Evolutionary conservation across 1,140 invertebrate genomes (phyloP).

Genomic region (Anastrepha ludens): DNA sequence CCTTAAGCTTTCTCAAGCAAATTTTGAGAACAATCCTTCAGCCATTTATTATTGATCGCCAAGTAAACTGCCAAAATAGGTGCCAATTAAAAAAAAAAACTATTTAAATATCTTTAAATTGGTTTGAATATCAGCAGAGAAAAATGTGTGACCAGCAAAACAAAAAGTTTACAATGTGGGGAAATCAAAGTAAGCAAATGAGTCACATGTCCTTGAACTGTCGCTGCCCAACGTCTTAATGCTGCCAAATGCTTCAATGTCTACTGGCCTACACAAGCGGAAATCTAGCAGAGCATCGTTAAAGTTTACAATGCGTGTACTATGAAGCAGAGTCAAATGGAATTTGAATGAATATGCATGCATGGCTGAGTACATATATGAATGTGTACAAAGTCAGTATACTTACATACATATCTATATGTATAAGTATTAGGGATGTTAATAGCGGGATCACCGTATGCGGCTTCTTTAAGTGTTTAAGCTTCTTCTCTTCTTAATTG

Average conservation of each 20-base stretch:
- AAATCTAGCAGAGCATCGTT: slow-evolving; percentile 1
- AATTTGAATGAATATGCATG: not conserved
- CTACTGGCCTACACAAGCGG: slow-evolving; percentile 6
- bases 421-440: too few species aligned
- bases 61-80: not conserved
- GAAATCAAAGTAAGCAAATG: not conserved
- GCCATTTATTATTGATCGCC: too few species aligned
- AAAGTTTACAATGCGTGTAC: not conserved
- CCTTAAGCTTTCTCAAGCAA: too few species aligned
- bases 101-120: not conserved
- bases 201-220: slow-evolving; percentile 36
- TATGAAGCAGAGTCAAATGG: not conserved
- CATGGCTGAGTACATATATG: too few species aligned
- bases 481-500: too few species aligned
- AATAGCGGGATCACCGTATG: too few species aligned
- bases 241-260: slow-evolving; percentile 5
- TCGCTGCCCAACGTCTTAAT: not conserved
- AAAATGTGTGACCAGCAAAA: not conserved
- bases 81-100: not conserved
- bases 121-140: not conserved
- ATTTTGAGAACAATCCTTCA: too few species aligned
- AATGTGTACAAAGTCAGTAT: not conserved
- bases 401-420: not conserved
- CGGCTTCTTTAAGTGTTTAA: too few species aligned
- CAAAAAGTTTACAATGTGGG: too few species aligned